Evolutionary conservation across 2,797 vertebrate genomes (phyloP), one percentile per base, ranked within the genome.

Genomic region (Dermochelys coriacea): DNA sequence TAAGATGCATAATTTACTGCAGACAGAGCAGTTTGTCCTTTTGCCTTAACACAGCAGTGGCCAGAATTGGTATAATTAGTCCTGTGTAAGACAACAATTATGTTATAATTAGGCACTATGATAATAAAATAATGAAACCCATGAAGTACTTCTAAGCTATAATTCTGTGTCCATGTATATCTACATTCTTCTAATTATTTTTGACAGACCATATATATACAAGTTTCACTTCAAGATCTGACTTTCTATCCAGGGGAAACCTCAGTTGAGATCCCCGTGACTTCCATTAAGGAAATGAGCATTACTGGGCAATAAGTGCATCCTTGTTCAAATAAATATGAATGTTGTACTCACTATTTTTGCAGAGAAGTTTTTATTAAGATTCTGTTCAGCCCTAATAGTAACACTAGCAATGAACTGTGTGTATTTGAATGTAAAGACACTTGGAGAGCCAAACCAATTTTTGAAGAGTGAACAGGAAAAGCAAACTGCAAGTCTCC

Each of bases 391-490:
- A 85, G 34, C 80, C 71, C 5, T 71, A 16, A 27, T 64, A 6
- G 85, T 74, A 54, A 47, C 54, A 90, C 14, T 81, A 82, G 87
- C 74, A 92, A 84, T 64, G 75, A 87, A 52, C 64, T 0, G 0
- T 80, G 80, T 82, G 21, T 89, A 91, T 71, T 80, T 93, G 49
- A 94, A 88, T 84, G 79, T 55, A 80, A 61, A 91, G 75, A 2
- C 6, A 6, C 89, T 61, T 80, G 68, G 49, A 92, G 19, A 45
- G 12, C 25, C 12, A 47, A 93, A 75, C 31, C n/a, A 80, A 47
- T 49, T 85, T 61, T 90, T 61, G 55, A 75, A 68, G 90, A 71
- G 19, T n/a, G 74, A 95, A 92, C 86, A 81, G 91, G 91, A 95
- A 94, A 93, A 82, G 34, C 87, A 88, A 88, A 89, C 59, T 84